phyloP scores from a whole-genome alignment of 2,797 vertebrate species.

The Chromis chromis region DNA sequence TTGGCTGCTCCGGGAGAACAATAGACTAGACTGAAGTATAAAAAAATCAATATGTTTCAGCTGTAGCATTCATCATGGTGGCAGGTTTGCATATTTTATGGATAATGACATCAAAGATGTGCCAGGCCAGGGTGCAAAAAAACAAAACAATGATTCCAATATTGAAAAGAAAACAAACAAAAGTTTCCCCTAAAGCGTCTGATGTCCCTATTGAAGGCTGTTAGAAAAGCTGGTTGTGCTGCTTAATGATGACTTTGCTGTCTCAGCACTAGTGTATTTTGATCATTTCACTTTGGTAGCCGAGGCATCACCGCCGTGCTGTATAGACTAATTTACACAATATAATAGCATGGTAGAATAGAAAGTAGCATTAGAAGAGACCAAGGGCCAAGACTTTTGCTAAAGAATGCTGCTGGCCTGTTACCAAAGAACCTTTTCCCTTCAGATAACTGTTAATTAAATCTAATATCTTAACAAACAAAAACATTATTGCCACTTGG shows the following conservation, averaged over 20 bases:
- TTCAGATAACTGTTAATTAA: neutral
- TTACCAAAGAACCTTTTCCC: too few relatives aligned
- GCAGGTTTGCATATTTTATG: slow-evolving; percentile 58
- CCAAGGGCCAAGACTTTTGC: too few relatives aligned
- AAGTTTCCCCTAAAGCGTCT: slow-evolving; percentile 26
- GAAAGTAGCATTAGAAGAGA: too few relatives aligned
- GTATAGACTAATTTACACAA: neutral
- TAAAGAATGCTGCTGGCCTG: neutral
- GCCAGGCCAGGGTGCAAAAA: slow-evolving; percentile 8
- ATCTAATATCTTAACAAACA: too few relatives aligned
- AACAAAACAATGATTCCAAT: slow-evolving; percentile 13
- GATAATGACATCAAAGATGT: slow-evolving; percentile 42
- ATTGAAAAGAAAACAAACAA: slow-evolving; percentile 24
- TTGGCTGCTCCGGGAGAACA: slow-evolving; percentile 51
- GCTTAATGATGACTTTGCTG: too few relatives aligned
- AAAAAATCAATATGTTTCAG: slow-evolving; percentile 52
- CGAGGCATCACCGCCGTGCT: neutral
- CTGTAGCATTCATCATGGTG: slow-evolving; percentile 57
- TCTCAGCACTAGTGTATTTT: neutral
- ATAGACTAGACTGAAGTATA: slow-evolving; percentile 36
- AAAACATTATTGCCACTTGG: too few relatives aligned
- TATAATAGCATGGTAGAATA: too few relatives aligned
- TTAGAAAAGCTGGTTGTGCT: neutral
- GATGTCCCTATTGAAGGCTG: neutral
- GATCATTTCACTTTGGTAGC: slow-evolving; percentile 7